These are phyloP conservation scores for Epinephelus awoara DNA, from an alignment of 2,797 vertebrate genomes.

Conservation along the genomic window DNA sequence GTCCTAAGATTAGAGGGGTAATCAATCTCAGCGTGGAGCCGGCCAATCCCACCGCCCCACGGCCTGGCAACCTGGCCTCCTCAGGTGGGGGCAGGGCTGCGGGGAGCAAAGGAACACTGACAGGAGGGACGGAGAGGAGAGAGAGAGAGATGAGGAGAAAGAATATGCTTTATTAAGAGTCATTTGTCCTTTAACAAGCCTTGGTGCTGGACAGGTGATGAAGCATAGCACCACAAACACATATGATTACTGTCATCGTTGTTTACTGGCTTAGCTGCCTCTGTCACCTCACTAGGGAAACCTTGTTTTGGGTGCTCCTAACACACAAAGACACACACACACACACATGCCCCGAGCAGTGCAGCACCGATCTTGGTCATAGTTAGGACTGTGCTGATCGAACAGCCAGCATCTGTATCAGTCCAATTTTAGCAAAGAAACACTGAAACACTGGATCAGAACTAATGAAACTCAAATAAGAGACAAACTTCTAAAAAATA, in stretches of 20 bases:
- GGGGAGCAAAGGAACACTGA: conserved; percentile 63
- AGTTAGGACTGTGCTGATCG: conserved; percentile 35
- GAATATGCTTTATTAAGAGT: conserved; percentile 86
- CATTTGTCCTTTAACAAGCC: conserved; percentile 88
- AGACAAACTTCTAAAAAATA: background rate
- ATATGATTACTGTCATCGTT: conserved; percentile 85
- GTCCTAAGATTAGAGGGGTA: conserved; percentile 82
- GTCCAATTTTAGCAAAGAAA: conserved; percentile 3
- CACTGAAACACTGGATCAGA: conserved; percentile 8
- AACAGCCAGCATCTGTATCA: conserved; percentile 38
- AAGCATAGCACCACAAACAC: conserved; percentile 84
- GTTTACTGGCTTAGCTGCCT: conserved; percentile 76
- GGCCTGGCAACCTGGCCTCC: conserved; percentile 75
- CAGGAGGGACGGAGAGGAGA: conserved; percentile 57
- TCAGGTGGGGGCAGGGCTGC: conserved; percentile 73
- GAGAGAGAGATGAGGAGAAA: conserved; percentile 55
- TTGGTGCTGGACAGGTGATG: conserved; percentile 84
- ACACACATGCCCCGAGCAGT: conserved; percentile 35
- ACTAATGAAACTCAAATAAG: background rate
- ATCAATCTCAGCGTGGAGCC: conserved; percentile 84
- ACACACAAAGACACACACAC: conserved; percentile 27
- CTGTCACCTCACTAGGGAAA: conserved; percentile 77
- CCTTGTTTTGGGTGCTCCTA: conserved; percentile 73
- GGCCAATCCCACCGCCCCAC: conserved; percentile 75
- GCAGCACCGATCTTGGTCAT: conserved; percentile 46